These are phyloP conservation scores for Arenaria interpres DNA, from an alignment of 2,113 vertebrate species.

Conservation along the genomic window DNA sequence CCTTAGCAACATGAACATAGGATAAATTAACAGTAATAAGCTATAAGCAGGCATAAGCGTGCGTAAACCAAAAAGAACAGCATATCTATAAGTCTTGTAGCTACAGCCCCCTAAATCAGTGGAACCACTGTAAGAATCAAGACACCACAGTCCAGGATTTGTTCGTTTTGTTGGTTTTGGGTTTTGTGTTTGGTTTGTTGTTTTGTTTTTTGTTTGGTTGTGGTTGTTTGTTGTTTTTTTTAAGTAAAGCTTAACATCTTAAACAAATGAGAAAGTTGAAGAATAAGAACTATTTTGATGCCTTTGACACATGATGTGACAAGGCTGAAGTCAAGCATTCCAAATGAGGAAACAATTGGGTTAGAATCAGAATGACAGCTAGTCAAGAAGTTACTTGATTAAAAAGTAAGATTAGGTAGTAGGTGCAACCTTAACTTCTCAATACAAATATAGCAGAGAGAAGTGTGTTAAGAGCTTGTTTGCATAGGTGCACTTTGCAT, in stretches of 20 bases:
- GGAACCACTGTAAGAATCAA: background rate
- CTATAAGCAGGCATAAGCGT: background rate
- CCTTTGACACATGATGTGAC: background rate
- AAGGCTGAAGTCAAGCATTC: background rate
- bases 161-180: no score
- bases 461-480: constrained; percentile 28
- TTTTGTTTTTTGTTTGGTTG: no score
- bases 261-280: background rate
- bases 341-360: background rate
- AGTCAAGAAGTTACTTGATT: background rate
- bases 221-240: no score
- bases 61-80: background rate
- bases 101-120: background rate
- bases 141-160: no score
- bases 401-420: background rate
- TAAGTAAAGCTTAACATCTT: background rate
- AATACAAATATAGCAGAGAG: no score
- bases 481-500: constrained; percentile 45
- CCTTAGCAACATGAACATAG: background rate
- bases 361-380: background rate
- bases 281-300: background rate
- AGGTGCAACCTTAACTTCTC: background rate
- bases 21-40: background rate
- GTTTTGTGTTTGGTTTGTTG: no score
- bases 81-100: background rate